Evolutionary conservation across 2,113 vertebrate genomes (phyloP).

Genomic region (Octodon degus): DNA sequence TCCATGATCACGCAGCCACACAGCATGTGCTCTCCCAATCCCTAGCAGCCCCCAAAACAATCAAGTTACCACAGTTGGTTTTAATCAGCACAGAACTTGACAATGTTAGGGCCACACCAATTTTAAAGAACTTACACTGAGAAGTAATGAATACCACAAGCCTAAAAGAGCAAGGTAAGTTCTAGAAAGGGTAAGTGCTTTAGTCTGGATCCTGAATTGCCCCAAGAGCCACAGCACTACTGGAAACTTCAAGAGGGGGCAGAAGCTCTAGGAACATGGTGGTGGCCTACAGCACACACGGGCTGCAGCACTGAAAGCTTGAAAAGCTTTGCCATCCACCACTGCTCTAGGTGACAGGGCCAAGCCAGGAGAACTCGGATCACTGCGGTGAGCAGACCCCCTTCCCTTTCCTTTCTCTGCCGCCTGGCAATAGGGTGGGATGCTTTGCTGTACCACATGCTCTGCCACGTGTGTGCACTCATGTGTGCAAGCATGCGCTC

Average conservation of each 20-base stretch:
- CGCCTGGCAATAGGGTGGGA: neutral
- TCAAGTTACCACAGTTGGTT: neutral
- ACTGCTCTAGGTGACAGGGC: neutral
- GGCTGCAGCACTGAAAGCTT: neutral
- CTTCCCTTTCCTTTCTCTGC: neutral
- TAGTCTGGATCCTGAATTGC: neutral
- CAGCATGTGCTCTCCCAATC: neutral
- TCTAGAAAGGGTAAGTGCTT: neutral
- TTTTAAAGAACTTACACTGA: neutral
- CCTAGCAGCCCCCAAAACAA: neutral
- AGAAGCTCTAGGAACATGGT: neutral
- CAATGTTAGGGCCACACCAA: neutral
- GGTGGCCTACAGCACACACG: neutral
- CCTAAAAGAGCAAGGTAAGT: neutral
- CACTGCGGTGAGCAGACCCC: neutral
- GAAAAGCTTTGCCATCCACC: neutral
- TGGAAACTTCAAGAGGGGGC: neutral
- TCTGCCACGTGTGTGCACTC: neutral
- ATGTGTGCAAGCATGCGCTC: neutral
- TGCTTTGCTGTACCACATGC: neutral
- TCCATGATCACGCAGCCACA: neutral
- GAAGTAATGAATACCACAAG: constrained; percentile 32
- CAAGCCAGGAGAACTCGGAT: neutral
- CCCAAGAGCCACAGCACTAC: neutral
- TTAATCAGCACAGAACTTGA: neutral